phyloP scores from a whole-genome alignment of 2,113 vertebrate genomes.

The Baryphthengus martii region DNA sequence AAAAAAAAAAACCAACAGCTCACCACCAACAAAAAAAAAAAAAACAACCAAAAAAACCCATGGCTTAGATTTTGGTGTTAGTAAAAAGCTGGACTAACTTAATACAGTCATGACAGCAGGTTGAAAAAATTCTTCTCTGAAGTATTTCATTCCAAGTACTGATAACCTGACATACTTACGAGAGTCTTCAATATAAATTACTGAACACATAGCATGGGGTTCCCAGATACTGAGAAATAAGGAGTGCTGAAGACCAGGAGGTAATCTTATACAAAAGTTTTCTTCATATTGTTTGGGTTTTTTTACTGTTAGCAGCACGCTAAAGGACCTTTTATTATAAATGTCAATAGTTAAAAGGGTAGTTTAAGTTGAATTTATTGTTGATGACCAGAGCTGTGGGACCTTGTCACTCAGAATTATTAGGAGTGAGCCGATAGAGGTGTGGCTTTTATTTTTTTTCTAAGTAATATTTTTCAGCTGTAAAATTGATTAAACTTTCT shows the following conservation, averaged over 20 bases:
- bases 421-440: not conserved
- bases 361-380: not conserved
- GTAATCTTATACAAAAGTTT: not conserved
- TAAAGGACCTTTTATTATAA: not conserved
- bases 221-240: not conserved
- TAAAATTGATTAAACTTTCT: not conserved
- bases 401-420: not conserved
- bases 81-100: not conserved
- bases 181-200: not conserved
- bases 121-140: not conserved
- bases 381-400: not conserved
- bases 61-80: not conserved
- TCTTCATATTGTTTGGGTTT: rapidly evolving
- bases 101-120: not conserved
- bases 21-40: no score
- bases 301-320: not conserved
- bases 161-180: not conserved
- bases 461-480: not conserved
- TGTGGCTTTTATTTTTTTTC: not conserved
- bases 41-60: no score
- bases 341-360: not conserved
- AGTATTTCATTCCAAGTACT: not conserved
- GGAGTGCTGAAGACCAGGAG: not conserved
- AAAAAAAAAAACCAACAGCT: not conserved
- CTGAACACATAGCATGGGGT: not conserved